Base-by-base conservation (phyloP, 1,140 invertebrate species). In the Caenorhabditis inopinata region DNA sequence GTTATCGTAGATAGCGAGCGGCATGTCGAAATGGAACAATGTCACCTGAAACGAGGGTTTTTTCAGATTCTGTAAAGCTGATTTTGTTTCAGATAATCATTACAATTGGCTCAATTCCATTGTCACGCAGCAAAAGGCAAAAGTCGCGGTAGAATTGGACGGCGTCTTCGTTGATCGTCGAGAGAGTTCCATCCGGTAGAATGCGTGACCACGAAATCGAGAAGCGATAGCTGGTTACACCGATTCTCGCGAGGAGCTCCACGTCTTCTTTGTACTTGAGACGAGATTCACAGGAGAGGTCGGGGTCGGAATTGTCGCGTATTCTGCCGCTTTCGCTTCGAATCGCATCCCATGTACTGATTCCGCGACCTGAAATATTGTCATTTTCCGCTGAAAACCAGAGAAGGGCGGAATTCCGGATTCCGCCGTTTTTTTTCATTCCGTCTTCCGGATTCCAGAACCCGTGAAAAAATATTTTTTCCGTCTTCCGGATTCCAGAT, bases 171-270 rank as follows among this genome's bases (percentile, higher is more conserved):
- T 92, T 93, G n/a, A 93, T 88, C 9, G 12, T 38, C 4, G 79
- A 78, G 4, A 48, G 89, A 48, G 91, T 91, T 35, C 92, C 93
- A 14, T 89, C 90, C 1, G 93, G 92, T 51, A 93, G 87, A 11
- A 93, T 89, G 29, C 93, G 86, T 0, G 92, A 88, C 93, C 93
- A 93, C 0, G 92, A 91, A 80, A 93, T 90, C 0, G 93, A 93
- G 87, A 93, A 93, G n/a, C 93, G 90, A 85, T 93, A 93, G 90
- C 84, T 77, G 80, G 87, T 73, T 4, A 85, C 78, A n/a, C 78
- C 49, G 14, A 84, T 32, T 47, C 62, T 49, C n/a, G 74, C 79
- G 47, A 86, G 46, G 18, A 83, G 35, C 9, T 62, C 51, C 0
- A 87, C 58, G 77, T 87, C 86, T 45, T 85, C 85, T 23, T 75